Evolutionary conservation across 2,888 invertebrate genomes (phyloP).

Genomic region (Lithophane semibrunnea): DNA sequence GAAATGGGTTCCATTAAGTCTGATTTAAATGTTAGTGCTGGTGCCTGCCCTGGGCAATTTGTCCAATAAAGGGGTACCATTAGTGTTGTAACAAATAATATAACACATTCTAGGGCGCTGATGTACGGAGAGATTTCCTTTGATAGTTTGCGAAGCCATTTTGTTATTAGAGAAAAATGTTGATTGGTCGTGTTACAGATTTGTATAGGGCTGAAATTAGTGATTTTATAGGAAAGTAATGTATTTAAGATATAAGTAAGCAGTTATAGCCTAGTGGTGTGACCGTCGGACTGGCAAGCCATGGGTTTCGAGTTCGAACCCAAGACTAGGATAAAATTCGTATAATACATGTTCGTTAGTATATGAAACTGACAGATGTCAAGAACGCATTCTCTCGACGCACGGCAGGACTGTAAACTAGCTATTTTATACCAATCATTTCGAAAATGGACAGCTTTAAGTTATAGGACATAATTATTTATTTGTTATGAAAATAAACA

Average conservation of each 20-base stretch:
- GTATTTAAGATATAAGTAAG: not conserved
- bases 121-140: constrained; percentile 28
- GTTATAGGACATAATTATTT: not conserved
- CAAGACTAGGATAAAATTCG: too few species aligned
- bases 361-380: too few species aligned
- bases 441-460: not conserved
- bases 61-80: constrained; percentile 79
- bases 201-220: not conserved
- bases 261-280: too few species aligned
- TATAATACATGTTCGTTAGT: too few species aligned
- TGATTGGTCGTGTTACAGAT: constrained; percentile 12
- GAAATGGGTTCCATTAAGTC: constrained; percentile 85
- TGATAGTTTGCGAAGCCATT: constrained; percentile 31
- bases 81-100: constrained; percentile 72
- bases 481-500: constrained; percentile 4
- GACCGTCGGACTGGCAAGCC: too few species aligned
- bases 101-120: constrained; percentile 28
- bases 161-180: constrained; percentile 35
- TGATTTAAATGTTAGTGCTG: constrained; percentile 88
- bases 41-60: constrained; percentile 81
- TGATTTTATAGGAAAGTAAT: not conserved
- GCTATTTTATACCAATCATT: not conserved
- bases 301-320: too few species aligned
- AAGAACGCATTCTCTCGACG: too few species aligned
- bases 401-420: too few species aligned